These are phyloP conservation scores for Gymnocheta viridis DNA, from an alignment of 2,888 invertebrate species.

Conservation along the genomic window DNA sequence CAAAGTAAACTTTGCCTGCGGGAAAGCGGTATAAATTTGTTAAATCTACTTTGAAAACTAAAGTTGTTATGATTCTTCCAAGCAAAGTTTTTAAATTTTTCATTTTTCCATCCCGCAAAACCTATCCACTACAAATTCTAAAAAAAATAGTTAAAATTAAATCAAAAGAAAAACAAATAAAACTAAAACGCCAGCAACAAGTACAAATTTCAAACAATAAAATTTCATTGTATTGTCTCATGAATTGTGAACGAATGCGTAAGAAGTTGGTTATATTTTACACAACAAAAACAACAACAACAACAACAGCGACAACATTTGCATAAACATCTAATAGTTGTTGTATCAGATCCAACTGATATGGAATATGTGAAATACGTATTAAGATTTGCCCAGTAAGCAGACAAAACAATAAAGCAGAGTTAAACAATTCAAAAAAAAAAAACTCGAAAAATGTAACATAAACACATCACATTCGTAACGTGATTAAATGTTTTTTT, in stretches of 20 bases:
- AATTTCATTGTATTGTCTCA: constrained; percentile 32
- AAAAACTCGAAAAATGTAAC: neutral
- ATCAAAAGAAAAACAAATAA: constrained; percentile 3
- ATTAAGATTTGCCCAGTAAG: constrained; percentile 21
- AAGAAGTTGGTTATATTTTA: constrained; percentile 41
- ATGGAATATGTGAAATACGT: constrained; percentile 13
- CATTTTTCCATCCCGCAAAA: too few species aligned
- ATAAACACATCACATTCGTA: constrained; percentile 20
- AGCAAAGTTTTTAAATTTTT: too few species aligned
- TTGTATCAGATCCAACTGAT: constrained; percentile 24
- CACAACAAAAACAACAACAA: too few species aligned
- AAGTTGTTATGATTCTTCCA: too few species aligned
- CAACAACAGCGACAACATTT: too few species aligned
- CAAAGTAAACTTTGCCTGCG: too few species aligned
- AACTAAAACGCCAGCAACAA: constrained; percentile 9
- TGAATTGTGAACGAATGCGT: constrained; percentile 24
- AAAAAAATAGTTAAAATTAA: constrained; percentile 10
- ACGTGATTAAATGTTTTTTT: constrained; percentile 35
- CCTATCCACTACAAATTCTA: too few species aligned
- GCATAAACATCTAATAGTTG: neutral
- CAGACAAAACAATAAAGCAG: neutral
- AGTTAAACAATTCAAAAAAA: neutral
- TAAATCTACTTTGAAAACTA: too few species aligned
- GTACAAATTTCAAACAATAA: constrained; percentile 41
- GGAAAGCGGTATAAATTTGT: too few species aligned